Conservation (phyloP, 2,113 vertebrate genomes). For the Neogobius melanostomus region DNA sequence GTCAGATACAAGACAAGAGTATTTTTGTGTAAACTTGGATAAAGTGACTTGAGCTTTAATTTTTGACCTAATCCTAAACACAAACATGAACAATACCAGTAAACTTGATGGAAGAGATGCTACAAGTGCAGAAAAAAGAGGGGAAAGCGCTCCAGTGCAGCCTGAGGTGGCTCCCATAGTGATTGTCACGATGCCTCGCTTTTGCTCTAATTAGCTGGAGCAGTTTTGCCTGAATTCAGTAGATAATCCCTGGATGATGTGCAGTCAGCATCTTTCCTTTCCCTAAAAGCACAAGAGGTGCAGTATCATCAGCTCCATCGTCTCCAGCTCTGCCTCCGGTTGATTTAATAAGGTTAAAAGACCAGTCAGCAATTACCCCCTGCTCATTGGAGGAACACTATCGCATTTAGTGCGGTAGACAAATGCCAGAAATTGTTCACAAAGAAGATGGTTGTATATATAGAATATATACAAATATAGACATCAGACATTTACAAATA, state of each 20-base stretch:
- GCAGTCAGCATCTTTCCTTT: conserved; percentile 72
- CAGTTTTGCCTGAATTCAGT: conserved; percentile 66
- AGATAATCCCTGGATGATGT: conserved; percentile 68
- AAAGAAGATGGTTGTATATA: conserved; percentile 47
- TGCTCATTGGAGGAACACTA: conserved; percentile 68
- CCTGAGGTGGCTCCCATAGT: conserved; percentile 55
- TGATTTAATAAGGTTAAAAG: conserved; percentile 82
- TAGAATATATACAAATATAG: conserved; percentile 9
- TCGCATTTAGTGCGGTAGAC: conserved; percentile 69
- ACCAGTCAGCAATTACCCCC: conserved; percentile 80
- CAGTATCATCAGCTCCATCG: conserved; percentile 74
- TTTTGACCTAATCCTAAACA: no score
- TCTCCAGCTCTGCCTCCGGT: conserved; percentile 67
- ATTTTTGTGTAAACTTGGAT: no score
- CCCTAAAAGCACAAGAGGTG: conserved; percentile 70
- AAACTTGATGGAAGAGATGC: conserved; percentile 44
- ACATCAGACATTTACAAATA: not conserved
- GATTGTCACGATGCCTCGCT: conserved; percentile 58
- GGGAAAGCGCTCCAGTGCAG: conserved; percentile 15
- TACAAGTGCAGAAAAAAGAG: conserved; percentile 18
- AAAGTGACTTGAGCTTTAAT: no score
- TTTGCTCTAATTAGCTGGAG: conserved; percentile 66
- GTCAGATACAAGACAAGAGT: no score
- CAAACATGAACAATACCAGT: conserved; percentile 1
- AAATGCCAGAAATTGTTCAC: conserved; percentile 69